phyloP scores from a whole-genome alignment of 1,140 invertebrate genomes.

The Drosophila albomicans region DNA sequence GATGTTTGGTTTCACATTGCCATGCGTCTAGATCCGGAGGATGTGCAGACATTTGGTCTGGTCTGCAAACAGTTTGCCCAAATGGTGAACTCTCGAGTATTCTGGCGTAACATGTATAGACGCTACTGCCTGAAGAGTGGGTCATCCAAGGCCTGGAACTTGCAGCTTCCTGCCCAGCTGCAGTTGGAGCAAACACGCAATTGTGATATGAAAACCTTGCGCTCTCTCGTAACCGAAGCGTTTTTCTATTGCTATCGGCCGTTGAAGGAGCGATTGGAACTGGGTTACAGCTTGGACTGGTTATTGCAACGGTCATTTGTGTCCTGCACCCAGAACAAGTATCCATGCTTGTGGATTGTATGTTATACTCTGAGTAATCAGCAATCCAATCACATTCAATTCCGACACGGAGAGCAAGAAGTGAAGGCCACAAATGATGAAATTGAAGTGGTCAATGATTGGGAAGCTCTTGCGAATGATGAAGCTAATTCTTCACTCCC shows the following conservation, averaged over 20 bases:
- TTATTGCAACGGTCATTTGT: conserved; percentile 60
- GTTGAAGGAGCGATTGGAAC: conserved; percentile 52
- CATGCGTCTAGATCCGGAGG: conserved; percentile 70
- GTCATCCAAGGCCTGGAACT: conserved; percentile 51
- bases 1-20: conserved; percentile 81
- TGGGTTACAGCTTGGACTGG: conserved; percentile 64
- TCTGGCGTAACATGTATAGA: conserved; percentile 73
- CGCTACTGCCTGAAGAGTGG: conserved; percentile 52
- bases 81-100: conserved; percentile 55
- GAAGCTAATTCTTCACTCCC: neutral
- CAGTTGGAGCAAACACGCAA: conserved; percentile 56
- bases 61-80: conserved; percentile 69
- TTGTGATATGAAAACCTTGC: conserved; percentile 57
- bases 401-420: neutral
- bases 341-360: conserved; percentile 63
- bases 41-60: conserved; percentile 72
- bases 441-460: conserved; percentile 45
- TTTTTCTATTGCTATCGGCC: conserved; percentile 65
- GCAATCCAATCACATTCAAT: neutral
- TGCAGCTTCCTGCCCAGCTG: conserved; percentile 61
- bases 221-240: conserved; percentile 57
- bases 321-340: conserved; percentile 60
- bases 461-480: conserved; percentile 50
- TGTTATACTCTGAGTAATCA: conserved; percentile 69
- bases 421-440: neutral